Percentiles rank a stretch among this genome's conserved stretches.
Evolutionary conservation across 2,797 vertebrate genomes (phyloP).

Genomic region (Salmo trutta): DNA sequence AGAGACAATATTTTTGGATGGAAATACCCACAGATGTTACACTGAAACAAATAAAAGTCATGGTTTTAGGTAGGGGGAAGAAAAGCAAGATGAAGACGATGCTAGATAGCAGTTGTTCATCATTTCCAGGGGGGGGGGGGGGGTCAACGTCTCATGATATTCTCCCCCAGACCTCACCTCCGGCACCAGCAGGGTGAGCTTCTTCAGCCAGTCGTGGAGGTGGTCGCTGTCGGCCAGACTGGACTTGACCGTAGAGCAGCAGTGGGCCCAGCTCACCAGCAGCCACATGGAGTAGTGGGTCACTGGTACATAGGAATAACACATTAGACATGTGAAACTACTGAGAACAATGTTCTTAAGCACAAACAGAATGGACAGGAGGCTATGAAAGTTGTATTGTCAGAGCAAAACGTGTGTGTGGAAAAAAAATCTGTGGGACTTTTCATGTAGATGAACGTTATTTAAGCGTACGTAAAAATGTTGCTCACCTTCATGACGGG

Average conservation of each 20-base stretch:
- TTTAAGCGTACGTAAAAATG: conserved; percentile 1
- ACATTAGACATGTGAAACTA: neutral
- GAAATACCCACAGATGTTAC: neutral
- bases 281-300: conserved; percentile 99
- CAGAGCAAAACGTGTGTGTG: too few species aligned
- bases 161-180: conserved; percentile 80
- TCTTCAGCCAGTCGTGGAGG: conserved; percentile 96
- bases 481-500: conserved; percentile 93
- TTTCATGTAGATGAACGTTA: too few species aligned
- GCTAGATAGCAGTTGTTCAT: too few species aligned
- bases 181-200: conserved; percentile 94
- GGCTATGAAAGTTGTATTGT: too few species aligned
- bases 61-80: neutral
- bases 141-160: too few species aligned
- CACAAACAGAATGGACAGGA: too few species aligned
- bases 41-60: neutral
- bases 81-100: neutral
- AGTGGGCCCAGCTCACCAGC: conserved; percentile 97
- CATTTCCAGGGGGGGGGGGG: too few species aligned
- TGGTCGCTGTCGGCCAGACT: conserved; percentile 96
- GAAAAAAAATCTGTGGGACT: too few species aligned
- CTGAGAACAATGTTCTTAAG: too few species aligned
- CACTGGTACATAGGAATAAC: conserved; percentile 68
- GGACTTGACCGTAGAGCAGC: conserved; percentile 95
- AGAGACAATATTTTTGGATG: neutral